A percentile compares a stretch with the other conserved stretches of the same genome.
Conservation (phyloP, 2,888 invertebrate species). For the Xestia xanthographa region DNA sequence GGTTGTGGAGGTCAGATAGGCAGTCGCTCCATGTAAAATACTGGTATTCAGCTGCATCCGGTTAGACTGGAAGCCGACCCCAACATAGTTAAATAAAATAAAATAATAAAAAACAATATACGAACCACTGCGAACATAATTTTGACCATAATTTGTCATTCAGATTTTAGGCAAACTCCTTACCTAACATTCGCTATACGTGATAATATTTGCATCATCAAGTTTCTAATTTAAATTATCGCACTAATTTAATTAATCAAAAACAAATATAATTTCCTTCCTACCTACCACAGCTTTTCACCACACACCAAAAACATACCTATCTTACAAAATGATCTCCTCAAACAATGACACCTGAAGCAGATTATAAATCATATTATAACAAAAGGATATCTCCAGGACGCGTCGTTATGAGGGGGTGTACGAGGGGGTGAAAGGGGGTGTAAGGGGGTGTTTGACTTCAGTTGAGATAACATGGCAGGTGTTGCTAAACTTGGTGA, state of each 20-base stretch:
- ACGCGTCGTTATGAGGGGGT: slow-evolving; percentile 56
- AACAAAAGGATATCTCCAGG: slow-evolving; percentile 66
- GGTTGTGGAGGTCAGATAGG: no score
- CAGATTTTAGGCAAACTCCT: neutral
- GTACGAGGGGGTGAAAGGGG: slow-evolving; percentile 8
- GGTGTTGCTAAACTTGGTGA: slow-evolving; percentile 69
- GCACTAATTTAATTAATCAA: slow-evolving; percentile 24
- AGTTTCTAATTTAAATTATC: neutral
- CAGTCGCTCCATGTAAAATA: no score
- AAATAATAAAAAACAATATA: no score
- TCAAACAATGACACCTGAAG: slow-evolving; percentile 54
- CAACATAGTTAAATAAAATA: no score
- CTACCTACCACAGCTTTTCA: neutral
- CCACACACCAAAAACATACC: slow-evolving; percentile 40
- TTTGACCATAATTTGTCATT: neutral
- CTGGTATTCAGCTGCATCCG: no score
- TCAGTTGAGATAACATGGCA: slow-evolving; percentile 67
- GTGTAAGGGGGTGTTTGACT: slow-evolving; percentile 61
- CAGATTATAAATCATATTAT: slow-evolving; percentile 67
- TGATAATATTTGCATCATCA: neutral
- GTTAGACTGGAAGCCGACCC: no score
- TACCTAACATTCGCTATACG: neutral
- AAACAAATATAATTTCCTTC: slow-evolving; percentile 8
- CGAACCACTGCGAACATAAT: neutral
- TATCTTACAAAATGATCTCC: slow-evolving; percentile 38